Percentiles rank a stretch among this genome's conserved stretches.
These are phyloP conservation scores for Macroramphosus scolopax DNA, from an alignment of 2,797 vertebrate species.

Conservation along the genomic window DNA sequence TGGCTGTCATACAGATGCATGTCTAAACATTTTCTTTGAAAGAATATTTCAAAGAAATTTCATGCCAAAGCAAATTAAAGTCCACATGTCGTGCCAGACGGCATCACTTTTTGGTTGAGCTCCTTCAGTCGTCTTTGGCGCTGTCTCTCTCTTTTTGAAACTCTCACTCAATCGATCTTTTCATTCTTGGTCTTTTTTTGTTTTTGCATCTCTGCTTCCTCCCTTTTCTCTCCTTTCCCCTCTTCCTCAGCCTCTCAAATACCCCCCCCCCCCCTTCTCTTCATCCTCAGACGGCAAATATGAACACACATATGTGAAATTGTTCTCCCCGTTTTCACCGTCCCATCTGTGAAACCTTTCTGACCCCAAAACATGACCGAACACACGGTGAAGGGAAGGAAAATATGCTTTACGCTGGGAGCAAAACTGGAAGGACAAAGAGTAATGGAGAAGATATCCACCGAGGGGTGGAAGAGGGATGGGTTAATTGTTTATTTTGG, in stretches of 20 bases:
- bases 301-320: constrained; percentile 65
- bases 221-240: too few relatives aligned
- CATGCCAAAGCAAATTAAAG: constrained; percentile 49
- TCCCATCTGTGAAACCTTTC: constrained; percentile 78
- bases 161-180: constrained; percentile 25
- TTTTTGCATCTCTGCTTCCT: constrained; percentile 8
- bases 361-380: constrained; percentile 59
- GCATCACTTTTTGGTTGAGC: constrained; percentile 21
- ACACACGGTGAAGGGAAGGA: constrained; percentile 27
- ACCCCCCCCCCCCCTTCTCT: constrained; percentile 30
- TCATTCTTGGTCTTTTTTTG: not conserved
- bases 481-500: constrained; percentile 58
- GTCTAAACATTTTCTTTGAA: constrained; percentile 70
- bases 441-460: constrained; percentile 27
- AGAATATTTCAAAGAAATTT: constrained; percentile 42
- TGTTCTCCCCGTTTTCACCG: constrained; percentile 33
- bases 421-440: constrained; percentile 19
- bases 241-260: constrained; percentile 5
- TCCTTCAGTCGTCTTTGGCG: constrained; percentile 22
- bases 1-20: constrained; percentile 42
- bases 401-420: constrained; percentile 31
- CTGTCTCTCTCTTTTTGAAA: constrained; percentile 2
- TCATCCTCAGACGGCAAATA: constrained; percentile 68
- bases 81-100: constrained; percentile 38
- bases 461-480: constrained; percentile 35